phyloP scores from a whole-genome alignment of 2,797 vertebrate genomes.

The Lagodon rhomboides region DNA sequence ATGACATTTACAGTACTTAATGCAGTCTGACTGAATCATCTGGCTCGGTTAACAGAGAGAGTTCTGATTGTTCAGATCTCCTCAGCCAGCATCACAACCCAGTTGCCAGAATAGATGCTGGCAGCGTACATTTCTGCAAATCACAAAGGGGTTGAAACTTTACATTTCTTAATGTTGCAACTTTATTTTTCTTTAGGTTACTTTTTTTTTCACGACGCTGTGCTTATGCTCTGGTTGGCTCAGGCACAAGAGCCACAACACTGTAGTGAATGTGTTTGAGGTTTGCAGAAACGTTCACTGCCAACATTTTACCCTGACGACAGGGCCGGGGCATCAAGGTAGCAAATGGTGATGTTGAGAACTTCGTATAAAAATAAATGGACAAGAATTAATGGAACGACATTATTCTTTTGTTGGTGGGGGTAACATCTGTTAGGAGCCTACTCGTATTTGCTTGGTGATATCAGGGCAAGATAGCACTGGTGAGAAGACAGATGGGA shows the following conservation, averaged over 20 bases:
- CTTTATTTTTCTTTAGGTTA: no score
- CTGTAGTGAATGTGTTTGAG: no score
- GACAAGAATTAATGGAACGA: neutral
- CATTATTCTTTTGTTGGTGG: neutral
- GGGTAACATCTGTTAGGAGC: neutral
- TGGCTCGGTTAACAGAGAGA: neutral
- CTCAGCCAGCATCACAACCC: no score
- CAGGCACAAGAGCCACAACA: no score
- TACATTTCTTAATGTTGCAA: no score
- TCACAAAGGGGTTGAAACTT: no score
- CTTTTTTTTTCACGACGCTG: no score
- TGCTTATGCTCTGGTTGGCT: no score
- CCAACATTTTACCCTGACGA: no score
- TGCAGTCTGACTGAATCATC: neutral
- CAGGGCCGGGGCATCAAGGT: neutral
- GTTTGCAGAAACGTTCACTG: no score
- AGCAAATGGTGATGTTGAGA: neutral
- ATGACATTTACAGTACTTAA: constrained; percentile 16
- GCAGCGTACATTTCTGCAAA: neutral
- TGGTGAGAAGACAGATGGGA: neutral
- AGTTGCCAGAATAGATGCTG: no score
- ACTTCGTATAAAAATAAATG: neutral
- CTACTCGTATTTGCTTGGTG: neutral
- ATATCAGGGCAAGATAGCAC: neutral
- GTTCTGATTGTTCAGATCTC: neutral